Percentiles rank a stretch among this genome's conserved stretches.
Conservation (phyloP, 2,888 invertebrate species). For the Ormyrus rosae region DNA sequence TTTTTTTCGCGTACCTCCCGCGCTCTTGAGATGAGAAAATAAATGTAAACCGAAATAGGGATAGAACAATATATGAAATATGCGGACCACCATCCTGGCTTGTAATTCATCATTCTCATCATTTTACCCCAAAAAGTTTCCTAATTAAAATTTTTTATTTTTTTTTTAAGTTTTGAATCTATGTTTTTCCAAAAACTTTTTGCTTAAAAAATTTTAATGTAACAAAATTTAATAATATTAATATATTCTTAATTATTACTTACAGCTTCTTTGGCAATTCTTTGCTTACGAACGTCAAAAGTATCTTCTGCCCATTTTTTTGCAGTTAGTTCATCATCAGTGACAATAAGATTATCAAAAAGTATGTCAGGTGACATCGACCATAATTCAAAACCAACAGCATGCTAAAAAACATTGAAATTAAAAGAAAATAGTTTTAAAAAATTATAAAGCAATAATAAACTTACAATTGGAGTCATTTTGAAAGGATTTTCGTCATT, state of each 20-base stretch:
- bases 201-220: background rate
- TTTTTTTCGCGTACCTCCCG: constrained; percentile 80
- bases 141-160: constrained; percentile 68
- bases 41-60: constrained; percentile 83
- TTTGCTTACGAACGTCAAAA: constrained; percentile 89
- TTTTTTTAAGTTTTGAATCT: background rate
- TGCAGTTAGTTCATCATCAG: constrained; percentile 88
- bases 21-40: constrained; percentile 81
- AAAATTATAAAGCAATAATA: background rate
- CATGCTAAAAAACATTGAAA: constrained; percentile 79
- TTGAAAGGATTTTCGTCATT: constrained; percentile 92
- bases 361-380: constrained; percentile 96
- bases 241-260: constrained; percentile 73
- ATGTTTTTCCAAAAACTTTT: constrained; percentile 21
- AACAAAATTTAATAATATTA: constrained; percentile 1
- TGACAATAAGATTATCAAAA: constrained; percentile 96
- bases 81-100: constrained; percentile 88
- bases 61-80: constrained; percentile 87
- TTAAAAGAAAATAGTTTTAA: background rate
- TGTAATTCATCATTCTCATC: constrained; percentile 85
- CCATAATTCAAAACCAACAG: constrained; percentile 98
- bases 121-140: constrained; percentile 85
- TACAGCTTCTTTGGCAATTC: constrained; percentile 88
- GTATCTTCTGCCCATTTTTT: constrained; percentile 89
- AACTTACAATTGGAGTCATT: constrained; percentile 93